These are phyloP conservation scores for Erpobdella octoculata DNA, from an alignment of 2,888 invertebrate genomes.

Conservation along the genomic window DNA sequence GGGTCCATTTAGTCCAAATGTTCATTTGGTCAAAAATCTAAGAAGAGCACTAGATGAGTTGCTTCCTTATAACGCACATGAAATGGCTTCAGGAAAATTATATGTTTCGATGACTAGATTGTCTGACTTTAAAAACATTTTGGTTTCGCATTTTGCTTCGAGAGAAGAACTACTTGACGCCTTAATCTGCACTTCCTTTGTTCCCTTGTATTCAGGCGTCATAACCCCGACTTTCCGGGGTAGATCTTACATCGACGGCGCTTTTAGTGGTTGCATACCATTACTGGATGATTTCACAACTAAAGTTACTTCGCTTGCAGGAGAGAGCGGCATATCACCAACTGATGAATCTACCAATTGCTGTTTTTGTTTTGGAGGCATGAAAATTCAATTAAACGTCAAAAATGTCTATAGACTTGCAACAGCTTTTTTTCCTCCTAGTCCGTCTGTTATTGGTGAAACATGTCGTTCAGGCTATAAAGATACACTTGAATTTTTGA, in stretches of 20 bases:
- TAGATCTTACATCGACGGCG: neutral
- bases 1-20: constrained; percentile 91
- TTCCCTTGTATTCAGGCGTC: neutral
- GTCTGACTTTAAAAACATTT: constrained; percentile 86
- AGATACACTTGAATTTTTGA: neutral
- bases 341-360: neutral
- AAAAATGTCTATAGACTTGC: neutral
- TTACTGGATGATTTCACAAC: neutral
- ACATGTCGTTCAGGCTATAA: neutral
- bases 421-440: neutral
- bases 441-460: neutral
- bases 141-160: constrained; percentile 65
- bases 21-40: constrained; percentile 81
- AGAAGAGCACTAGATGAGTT: constrained; percentile 70
- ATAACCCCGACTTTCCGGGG: neutral
- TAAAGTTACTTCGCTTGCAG: neutral
- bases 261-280: neutral
- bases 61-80: constrained; percentile 69
- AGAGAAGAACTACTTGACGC: neutral
- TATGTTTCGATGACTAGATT: constrained; percentile 90
- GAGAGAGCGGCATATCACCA: neutral
- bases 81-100: constrained; percentile 76
- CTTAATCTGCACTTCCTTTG: neutral
- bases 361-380: neutral
- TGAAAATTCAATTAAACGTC: neutral